Evolutionary conservation across 2,113 vertebrate genomes (phyloP).

Genomic region (Pitta sordida): DNA sequence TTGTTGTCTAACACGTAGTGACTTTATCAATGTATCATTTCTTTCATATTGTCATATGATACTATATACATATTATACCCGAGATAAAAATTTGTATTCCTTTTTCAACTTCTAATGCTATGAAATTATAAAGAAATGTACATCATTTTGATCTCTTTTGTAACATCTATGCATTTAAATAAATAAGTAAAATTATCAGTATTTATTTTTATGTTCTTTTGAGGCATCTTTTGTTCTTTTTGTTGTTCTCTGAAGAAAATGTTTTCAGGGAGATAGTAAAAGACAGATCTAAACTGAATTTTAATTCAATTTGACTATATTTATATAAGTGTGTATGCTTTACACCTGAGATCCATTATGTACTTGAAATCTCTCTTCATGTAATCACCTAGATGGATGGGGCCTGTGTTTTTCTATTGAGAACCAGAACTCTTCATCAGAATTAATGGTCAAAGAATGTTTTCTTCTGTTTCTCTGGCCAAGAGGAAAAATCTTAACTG

Average conservation of each 20-base stretch:
- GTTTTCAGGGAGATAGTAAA: not conserved
- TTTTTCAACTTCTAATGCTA: constrained; percentile 18
- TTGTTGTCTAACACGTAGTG: not conserved
- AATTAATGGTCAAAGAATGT: not conserved
- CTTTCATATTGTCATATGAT: not conserved
- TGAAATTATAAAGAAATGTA: constrained; percentile 4
- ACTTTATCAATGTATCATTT: constrained; percentile 5
- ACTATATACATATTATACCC: not conserved
- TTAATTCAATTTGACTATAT: not conserved
- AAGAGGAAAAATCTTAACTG: not conserved
- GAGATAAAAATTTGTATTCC: constrained; percentile 27
- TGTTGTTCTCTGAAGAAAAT: not conserved
- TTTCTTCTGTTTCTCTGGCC: not conserved
- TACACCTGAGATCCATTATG: not conserved
- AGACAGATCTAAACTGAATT: not conserved
- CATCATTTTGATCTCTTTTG: constrained; percentile 37
- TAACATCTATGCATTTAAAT: constrained; percentile 57
- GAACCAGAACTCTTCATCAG: not conserved
- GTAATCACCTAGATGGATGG: not conserved
- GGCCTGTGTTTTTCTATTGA: not conserved
- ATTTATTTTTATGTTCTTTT: not conserved
- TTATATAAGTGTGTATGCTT: not conserved
- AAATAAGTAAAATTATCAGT: constrained; percentile 35
- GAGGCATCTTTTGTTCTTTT: not conserved
- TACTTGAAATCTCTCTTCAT: not conserved